A percentile compares a stretch with the other conserved stretches of the same genome.
Conservation (phyloP, 2,113 vertebrate genomes). For the Casuarius casuarius region DNA sequence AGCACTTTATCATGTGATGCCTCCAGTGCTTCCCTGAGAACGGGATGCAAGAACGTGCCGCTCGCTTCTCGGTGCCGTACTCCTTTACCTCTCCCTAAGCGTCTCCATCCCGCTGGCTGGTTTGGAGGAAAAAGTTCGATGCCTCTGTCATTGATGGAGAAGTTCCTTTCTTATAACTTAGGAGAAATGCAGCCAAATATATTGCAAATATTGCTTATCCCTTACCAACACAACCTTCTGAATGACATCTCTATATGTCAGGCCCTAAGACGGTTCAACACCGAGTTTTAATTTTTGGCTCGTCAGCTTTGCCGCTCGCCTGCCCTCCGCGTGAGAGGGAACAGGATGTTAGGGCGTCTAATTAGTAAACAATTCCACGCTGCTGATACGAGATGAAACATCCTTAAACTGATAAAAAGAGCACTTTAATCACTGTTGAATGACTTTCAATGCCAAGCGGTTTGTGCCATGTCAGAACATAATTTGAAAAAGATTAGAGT, state of each 20-base stretch:
- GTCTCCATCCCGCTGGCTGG: not conserved
- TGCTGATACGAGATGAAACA: slow-evolving; percentile 73
- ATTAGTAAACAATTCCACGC: slow-evolving; percentile 74
- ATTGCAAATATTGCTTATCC: slow-evolving; percentile 31
- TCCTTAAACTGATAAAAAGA: slow-evolving; percentile 71
- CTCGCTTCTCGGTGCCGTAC: slow-evolving; percentile 49
- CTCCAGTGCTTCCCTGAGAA: slow-evolving; percentile 45
- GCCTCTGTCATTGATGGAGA: slow-evolving; percentile 34
- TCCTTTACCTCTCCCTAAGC: slow-evolving; percentile 13
- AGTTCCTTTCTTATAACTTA: slow-evolving; percentile 37
- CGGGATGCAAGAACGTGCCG: slow-evolving; percentile 52
- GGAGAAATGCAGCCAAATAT: not conserved
- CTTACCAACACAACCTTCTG: not conserved
- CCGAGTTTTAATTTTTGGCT: slow-evolving; percentile 59
- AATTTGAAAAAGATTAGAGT: slow-evolving; percentile 74
- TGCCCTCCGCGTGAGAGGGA: slow-evolving; percentile 30
- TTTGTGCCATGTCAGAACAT: slow-evolving; percentile 61
- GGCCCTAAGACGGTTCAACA: slow-evolving; percentile 52
- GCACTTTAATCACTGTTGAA: slow-evolving; percentile 74
- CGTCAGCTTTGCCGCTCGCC: slow-evolving; percentile 60
- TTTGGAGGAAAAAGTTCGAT: slow-evolving; percentile 35
- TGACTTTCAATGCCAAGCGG: slow-evolving; percentile 69
- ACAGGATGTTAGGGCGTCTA: slow-evolving; percentile 66
- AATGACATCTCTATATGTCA: slow-evolving; percentile 53
- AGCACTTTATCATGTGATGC: slow-evolving; percentile 60